These are phyloP conservation scores for Epinotia brunnichana DNA, from an alignment of 2,888 invertebrate genomes.

Conservation along the genomic window DNA sequence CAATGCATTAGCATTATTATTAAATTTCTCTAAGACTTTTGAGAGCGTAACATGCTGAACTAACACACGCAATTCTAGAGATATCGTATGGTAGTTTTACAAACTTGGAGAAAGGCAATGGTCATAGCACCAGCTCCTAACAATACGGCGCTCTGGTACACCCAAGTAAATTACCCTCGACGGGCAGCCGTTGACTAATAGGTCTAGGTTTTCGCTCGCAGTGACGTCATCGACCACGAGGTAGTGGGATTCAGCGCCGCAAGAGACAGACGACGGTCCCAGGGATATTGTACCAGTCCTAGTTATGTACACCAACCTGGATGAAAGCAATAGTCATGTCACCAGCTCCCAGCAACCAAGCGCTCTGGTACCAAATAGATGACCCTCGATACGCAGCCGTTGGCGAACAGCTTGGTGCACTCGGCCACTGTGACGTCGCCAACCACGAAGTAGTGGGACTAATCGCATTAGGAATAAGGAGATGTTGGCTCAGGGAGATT, in stretches of 20 bases:
- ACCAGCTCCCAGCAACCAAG: not conserved
- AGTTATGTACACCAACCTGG: not conserved
- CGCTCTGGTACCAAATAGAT: not conserved
- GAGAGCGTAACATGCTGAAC: too few relatives aligned
- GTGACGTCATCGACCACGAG: slow-evolving; percentile 50
- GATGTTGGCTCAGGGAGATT: not conserved
- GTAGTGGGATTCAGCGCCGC: slow-evolving; percentile 74
- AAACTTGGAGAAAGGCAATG: slow-evolving; percentile 91
- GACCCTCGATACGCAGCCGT: not conserved
- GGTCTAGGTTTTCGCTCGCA: slow-evolving; percentile 65
- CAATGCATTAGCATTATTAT: too few relatives aligned
- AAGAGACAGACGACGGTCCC: slow-evolving; percentile 77
- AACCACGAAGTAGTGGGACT: not conserved
- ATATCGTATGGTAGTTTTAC: slow-evolving; percentile 31
- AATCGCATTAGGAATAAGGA: too few relatives aligned
- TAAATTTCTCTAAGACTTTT: too few relatives aligned
- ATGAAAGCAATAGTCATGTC: slow-evolving; percentile 2
- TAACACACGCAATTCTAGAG: too few relatives aligned
- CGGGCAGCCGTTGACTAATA: slow-evolving; percentile 84
- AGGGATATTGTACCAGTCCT: not conserved
- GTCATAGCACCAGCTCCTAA: slow-evolving; percentile 90
- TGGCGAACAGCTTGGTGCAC: not conserved
- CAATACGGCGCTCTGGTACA: slow-evolving; percentile 88
- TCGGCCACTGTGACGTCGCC: not conserved
- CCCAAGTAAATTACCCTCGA: slow-evolving; percentile 82